These are phyloP conservation scores for Drosophila dives DNA, from an alignment of 2,888 invertebrate species.

Conservation along the genomic window DNA sequence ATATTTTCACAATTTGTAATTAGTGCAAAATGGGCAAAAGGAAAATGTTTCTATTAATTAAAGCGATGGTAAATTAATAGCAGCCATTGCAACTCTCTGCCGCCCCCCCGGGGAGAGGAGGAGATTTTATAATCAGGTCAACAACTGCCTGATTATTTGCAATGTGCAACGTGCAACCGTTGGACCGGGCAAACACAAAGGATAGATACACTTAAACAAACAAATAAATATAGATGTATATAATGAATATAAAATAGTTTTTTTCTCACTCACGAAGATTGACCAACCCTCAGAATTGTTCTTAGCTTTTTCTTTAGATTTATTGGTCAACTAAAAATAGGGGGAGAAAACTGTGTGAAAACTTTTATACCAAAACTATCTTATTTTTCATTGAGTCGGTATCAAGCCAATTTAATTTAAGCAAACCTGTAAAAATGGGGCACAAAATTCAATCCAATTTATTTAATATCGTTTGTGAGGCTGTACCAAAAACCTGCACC, in stretches of 20 bases:
- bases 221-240: constrained; percentile 12
- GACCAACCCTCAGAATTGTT: background rate
- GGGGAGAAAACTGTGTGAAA: background rate
- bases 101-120: constrained; percentile 14
- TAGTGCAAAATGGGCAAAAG: constrained; percentile 25
- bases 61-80: constrained; percentile 52
- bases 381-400: background rate
- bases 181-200: constrained; percentile 33
- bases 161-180: constrained; percentile 42
- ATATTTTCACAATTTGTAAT: constrained; percentile 50
- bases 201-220: constrained; percentile 17
- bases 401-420: background rate
- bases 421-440: background rate
- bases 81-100: constrained; percentile 15
- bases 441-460: background rate
- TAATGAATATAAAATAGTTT: background rate
- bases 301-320: background rate
- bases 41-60: constrained; percentile 54
- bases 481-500: background rate
- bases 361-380: too few species aligned
- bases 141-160: constrained; percentile 49
- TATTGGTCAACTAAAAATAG: background rate
- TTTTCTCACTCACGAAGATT: background rate
- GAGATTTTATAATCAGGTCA: constrained; percentile 58
- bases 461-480: background rate